Conservation (phyloP, 53 echinoderm and acorn worm species). For the Zoroaster sp. region DNA sequence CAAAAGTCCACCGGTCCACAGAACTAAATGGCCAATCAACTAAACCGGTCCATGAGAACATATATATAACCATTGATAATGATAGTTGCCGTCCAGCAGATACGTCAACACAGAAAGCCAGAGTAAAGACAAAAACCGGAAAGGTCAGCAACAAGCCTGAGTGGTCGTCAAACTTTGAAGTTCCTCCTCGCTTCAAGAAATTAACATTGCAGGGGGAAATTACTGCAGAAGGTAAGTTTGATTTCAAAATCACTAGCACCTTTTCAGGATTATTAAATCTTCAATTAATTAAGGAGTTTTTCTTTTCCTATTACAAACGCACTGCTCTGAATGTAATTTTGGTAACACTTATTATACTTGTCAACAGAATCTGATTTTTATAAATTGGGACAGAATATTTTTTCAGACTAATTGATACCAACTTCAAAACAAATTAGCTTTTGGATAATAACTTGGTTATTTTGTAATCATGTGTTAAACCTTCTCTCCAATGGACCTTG, state of each 20-base stretch:
- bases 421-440: too few relatives aligned
- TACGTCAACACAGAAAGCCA: not conserved
- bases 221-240: not conserved
- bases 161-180: constrained; percentile 42
- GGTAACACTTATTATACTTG: too few relatives aligned
- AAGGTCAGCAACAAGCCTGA: not conserved
- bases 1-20: not conserved
- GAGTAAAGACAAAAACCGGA: not conserved
- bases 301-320: too few relatives aligned
- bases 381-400: too few relatives aligned
- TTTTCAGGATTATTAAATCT: not conserved
- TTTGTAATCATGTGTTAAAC: too few relatives aligned
- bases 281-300: not conserved
- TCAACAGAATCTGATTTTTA: too few relatives aligned
- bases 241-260: not conserved
- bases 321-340: too few relatives aligned
- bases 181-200: constrained; percentile 41
- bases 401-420: too few relatives aligned
- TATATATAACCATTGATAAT: not conserved
- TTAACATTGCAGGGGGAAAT: not conserved
- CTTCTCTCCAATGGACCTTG: too few relatives aligned
- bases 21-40: not conserved
- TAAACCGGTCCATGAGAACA: not conserved
- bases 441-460: too few relatives aligned
- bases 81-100: not conserved